phyloP scores from a whole-genome alignment of 2,888 invertebrate species.

The Ernsta delagoae region DNA sequence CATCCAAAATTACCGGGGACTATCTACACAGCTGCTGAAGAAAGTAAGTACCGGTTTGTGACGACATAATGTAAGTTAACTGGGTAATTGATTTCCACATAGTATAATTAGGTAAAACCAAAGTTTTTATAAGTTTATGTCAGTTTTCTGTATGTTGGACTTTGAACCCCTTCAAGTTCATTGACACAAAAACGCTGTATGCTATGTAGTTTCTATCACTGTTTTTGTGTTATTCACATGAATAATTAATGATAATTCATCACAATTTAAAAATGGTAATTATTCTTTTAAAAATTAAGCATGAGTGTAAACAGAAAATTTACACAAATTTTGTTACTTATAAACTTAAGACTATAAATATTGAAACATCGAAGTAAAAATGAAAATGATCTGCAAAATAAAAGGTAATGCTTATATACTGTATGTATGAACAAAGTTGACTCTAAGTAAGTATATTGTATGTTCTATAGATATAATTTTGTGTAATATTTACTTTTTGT shows the following conservation, averaged over 20 bases:
- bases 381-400: too few relatives aligned
- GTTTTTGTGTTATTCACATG: background rate
- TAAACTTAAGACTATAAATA: too few relatives aligned
- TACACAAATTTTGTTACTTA: too few relatives aligned
- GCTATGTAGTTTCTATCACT: background rate
- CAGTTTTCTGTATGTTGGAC: constrained; percentile 19
- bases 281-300: too few relatives aligned
- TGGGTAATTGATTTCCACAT: background rate
- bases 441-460: too few relatives aligned
- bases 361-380: too few relatives aligned
- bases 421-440: too few relatives aligned
- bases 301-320: too few relatives aligned
- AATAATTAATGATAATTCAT: background rate
- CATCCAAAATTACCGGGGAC: constrained; percentile 97
- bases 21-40: constrained; percentile 95
- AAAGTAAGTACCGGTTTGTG: constrained; percentile 85
- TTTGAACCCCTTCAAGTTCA: constrained; percentile 32
- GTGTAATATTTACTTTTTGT: too few relatives aligned
- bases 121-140: background rate
- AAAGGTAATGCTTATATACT: too few relatives aligned
- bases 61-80: background rate
- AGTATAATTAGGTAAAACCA: background rate
- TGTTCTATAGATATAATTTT: too few relatives aligned
- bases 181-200: constrained; percentile 7
- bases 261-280: too few relatives aligned